Evolutionary conservation across 2,797 vertebrate genomes (phyloP).

Genomic region (Enteromius trimaculatus): DNA sequence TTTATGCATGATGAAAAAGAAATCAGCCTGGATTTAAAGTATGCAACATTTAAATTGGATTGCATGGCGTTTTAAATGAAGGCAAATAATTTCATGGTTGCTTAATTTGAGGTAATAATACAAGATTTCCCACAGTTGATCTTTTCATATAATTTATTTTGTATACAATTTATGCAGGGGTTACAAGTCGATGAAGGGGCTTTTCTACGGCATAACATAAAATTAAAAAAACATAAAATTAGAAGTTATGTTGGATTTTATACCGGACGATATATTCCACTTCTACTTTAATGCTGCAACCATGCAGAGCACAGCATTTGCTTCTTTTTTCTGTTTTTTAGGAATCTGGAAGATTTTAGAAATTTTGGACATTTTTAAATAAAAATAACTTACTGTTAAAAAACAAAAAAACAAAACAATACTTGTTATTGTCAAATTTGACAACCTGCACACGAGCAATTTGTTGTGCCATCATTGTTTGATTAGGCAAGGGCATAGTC

Average conservation of each 20-base stretch:
- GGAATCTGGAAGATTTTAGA: background rate
- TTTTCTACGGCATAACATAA: constrained; percentile 48
- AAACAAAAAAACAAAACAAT: constrained; percentile 46
- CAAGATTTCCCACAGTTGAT: constrained; percentile 73
- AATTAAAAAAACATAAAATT: constrained; percentile 56
- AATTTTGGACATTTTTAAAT: background rate
- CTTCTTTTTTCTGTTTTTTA: constrained; percentile 3
- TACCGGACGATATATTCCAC: constrained; percentile 31
- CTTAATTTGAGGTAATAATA: constrained; percentile 78
- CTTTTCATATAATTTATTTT: constrained; percentile 73
- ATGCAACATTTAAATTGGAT: constrained; percentile 73
- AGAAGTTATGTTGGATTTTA: constrained; percentile 12
- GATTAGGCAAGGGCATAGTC: constrained; percentile 66
- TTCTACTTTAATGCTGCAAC: constrained; percentile 53
- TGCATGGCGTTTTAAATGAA: constrained; percentile 75
- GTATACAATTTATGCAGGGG: constrained; percentile 69
- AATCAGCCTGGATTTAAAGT: constrained; percentile 68
- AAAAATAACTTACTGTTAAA: constrained; percentile 56
- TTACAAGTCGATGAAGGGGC: constrained; percentile 61
- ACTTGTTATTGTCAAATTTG: constrained; percentile 50
- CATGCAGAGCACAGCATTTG: constrained; percentile 35
- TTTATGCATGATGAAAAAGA: constrained; percentile 73
- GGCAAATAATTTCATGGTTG: constrained; percentile 79
- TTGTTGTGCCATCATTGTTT: constrained; percentile 72
- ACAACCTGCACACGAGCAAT: constrained; percentile 67